Evolutionary conservation across 2,888 invertebrate species (phyloP).

Genomic region (Plebejus anna): DNA sequence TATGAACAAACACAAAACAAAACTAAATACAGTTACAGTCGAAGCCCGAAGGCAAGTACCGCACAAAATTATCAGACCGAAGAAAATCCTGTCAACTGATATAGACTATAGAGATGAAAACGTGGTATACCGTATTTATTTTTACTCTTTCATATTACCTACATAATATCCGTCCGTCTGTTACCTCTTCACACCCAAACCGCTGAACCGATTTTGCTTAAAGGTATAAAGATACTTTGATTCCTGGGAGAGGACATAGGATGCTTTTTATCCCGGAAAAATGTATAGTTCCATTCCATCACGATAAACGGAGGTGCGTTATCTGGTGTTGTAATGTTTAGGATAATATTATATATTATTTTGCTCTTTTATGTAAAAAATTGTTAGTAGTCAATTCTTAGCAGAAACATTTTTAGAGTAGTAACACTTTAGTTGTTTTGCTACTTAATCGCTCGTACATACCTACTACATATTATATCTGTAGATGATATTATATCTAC

Average conservation of each 20-base stretch:
- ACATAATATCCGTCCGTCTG: too few relatives aligned
- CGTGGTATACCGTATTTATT: background rate
- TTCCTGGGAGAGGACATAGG: too few relatives aligned
- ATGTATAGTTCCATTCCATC: background rate
- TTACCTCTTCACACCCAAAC: too few relatives aligned
- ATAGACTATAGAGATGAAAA: background rate
- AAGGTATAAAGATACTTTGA: too few relatives aligned
- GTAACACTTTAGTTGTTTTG: too few relatives aligned
- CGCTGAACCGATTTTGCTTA: too few relatives aligned
- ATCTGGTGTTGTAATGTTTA: background rate
- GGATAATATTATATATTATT: too few relatives aligned
- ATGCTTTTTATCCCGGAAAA: background rate
- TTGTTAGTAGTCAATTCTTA: too few relatives aligned
- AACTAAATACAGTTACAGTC: background rate
- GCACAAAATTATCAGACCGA: slow-evolving; percentile 1
- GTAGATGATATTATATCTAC: background rate
- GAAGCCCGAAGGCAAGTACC: background rate
- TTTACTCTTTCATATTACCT: background rate
- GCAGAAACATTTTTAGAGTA: too few relatives aligned
- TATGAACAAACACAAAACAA: too few relatives aligned
- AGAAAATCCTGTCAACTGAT: background rate
- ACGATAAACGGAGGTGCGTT: background rate
- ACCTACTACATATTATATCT: background rate
- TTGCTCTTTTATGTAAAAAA: too few relatives aligned
- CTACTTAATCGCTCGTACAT: too few relatives aligned